A percentile compares a stretch with the other conserved stretches of the same genome.
Conservation (phyloP, 1,140 invertebrate genomes). For the Spodoptera frugiperda region DNA sequence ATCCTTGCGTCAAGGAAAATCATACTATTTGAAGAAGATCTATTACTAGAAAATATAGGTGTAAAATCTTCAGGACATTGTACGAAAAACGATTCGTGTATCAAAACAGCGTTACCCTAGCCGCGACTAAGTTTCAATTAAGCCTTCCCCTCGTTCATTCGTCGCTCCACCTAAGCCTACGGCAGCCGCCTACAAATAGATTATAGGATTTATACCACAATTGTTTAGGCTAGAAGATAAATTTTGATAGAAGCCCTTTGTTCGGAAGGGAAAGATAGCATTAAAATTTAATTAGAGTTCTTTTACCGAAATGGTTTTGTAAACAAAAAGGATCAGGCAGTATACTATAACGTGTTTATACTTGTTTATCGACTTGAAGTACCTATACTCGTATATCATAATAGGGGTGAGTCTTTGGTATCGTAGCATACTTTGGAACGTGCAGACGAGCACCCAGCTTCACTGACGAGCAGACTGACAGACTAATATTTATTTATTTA, state of each 20-base stretch:
- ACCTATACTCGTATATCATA: no score
- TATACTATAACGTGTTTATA: background rate
- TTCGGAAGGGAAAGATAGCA: constrained; percentile 17
- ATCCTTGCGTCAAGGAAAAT: no score
- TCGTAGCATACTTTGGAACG: no score
- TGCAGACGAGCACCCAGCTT: no score
- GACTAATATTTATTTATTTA: no score
- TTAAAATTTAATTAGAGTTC: constrained; percentile 44
- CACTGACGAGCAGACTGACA: no score
- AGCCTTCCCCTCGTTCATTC: constrained; percentile 63
- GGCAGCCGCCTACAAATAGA: constrained; percentile 67
- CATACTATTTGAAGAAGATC: no score
- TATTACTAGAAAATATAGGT: no score
- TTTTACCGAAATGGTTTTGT: constrained; percentile 19
- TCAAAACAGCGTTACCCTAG: constrained; percentile 29
- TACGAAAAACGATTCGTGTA: constrained; percentile 2
- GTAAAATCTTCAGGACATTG: no score
- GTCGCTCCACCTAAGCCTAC: constrained; percentile 64
- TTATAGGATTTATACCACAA: constrained; percentile 60
- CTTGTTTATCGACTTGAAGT: background rate
- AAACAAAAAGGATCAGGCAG: background rate
- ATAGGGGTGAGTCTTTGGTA: no score
- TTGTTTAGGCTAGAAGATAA: constrained; percentile 49
- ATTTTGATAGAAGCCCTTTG: constrained; percentile 49
- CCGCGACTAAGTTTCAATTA: constrained; percentile 75